Conservation (phyloP, 2,888 invertebrate species). For the Microctonus aethiopoides region DNA sequence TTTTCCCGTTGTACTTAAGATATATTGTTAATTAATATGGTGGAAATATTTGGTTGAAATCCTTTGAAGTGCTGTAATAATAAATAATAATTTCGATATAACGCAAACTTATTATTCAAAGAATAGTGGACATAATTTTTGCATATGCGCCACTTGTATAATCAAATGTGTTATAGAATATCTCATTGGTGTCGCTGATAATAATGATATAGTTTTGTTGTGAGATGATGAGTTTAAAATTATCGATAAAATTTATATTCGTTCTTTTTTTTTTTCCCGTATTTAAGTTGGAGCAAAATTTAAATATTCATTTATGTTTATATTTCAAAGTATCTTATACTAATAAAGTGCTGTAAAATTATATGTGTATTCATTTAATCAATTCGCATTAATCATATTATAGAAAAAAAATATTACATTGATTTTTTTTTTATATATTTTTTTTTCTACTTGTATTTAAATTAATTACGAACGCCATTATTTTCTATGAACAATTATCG, state of each 20-base stretch:
- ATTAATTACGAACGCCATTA: no score
- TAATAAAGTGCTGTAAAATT: slow-evolving; percentile 57
- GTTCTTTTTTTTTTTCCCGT: slow-evolving; percentile 40
- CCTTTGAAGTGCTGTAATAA: background rate
- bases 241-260: slow-evolving; percentile 25
- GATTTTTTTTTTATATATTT: no score
- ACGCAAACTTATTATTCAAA: slow-evolving; percentile 22
- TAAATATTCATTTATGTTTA: slow-evolving; percentile 64
- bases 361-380: slow-evolving; percentile 44
- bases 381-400: no score
- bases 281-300: slow-evolving; percentile 47
- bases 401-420: no score
- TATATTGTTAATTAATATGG: background rate
- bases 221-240: background rate
- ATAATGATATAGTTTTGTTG: slow-evolving; percentile 20
- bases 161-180: background rate
- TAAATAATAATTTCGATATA: slow-evolving; percentile 9
- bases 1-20: slow-evolving; percentile 55
- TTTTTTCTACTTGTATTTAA: no score
- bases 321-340: slow-evolving; percentile 62
- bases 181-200: slow-evolving; percentile 33
- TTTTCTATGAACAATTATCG: no score
- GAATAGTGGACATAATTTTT: slow-evolving; percentile 37
- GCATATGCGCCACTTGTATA: slow-evolving; percentile 7
- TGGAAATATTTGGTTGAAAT: background rate